A percentile compares a stretch with the other conserved stretches of the same genome.
Evolutionary conservation across 2,113 vertebrate species (phyloP).

Genomic region (Eulemur macaco): DNA sequence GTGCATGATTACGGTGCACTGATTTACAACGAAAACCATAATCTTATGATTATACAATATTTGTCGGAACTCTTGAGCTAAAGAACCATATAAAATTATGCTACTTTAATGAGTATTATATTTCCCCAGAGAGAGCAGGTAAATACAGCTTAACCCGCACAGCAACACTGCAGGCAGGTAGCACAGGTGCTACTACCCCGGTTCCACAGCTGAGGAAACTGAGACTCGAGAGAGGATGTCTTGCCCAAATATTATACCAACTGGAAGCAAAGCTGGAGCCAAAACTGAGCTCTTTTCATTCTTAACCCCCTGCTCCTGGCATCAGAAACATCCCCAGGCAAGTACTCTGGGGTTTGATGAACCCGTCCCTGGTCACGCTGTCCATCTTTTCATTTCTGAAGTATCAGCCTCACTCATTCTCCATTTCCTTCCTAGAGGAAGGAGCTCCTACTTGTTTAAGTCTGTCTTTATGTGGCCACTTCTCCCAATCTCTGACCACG

Average conservation of each 20-base stretch:
- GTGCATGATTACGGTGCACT: background rate
- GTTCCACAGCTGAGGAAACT: background rate
- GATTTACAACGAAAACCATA: background rate
- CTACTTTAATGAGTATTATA: background rate
- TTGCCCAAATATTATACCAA: background rate
- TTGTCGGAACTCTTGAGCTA: background rate
- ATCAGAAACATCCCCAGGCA: background rate
- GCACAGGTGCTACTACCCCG: background rate
- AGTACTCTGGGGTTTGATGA: background rate
- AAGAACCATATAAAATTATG: background rate
- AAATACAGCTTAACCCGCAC: background rate
- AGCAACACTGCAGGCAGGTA: background rate
- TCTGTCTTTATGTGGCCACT: background rate
- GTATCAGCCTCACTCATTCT: background rate
- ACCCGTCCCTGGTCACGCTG: background rate
- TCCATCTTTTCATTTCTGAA: background rate
- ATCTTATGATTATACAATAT: background rate
- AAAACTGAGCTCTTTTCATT: background rate
- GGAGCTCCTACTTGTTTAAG: background rate
- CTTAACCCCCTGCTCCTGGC: background rate
- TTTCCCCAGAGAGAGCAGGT: background rate
- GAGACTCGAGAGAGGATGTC: background rate
- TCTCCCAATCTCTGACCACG: background rate
- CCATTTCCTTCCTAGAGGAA: background rate
- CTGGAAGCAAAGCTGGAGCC: background rate